Evolutionary conservation across 2,888 invertebrate species (phyloP).

Genomic region (Norana najaformis): DNA sequence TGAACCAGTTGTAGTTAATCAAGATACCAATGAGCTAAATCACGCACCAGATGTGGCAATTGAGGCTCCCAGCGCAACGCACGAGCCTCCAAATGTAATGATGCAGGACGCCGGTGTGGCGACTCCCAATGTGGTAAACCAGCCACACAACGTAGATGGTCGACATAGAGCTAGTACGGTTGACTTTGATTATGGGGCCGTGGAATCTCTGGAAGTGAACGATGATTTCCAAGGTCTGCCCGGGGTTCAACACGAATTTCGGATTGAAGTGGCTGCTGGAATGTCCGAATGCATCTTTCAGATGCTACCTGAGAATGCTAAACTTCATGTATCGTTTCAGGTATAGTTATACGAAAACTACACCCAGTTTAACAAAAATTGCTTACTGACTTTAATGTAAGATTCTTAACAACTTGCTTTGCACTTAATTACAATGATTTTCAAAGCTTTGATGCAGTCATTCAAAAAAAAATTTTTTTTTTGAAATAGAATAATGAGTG

Average conservation of each 20-base stretch:
- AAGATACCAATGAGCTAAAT: neutral
- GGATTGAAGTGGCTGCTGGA: neutral
- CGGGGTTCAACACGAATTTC: neutral
- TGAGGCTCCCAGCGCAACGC: neutral
- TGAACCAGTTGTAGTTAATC: neutral
- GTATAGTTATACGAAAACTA: neutral
- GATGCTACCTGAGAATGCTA: neutral
- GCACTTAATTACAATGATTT: neutral
- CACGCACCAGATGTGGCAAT: neutral
- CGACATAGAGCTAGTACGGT: neutral
- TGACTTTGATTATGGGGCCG: neutral
- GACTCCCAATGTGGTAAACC: neutral
- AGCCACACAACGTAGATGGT: neutral
- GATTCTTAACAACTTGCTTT: neutral
- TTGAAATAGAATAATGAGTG: neutral
- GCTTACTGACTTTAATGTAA: too few relatives aligned
- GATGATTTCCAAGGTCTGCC: neutral
- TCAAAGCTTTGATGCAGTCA: neutral
- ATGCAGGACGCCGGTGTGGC: neutral
- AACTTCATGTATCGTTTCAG: slow-evolving; percentile 10
- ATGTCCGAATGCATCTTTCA: neutral
- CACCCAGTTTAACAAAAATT: neutral
- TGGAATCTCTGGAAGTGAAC: neutral
- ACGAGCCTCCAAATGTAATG: neutral
- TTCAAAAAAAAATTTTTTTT: too few relatives aligned